Evolutionary conservation across 2,113 vertebrate species (phyloP).

Genomic region (Bubo scandiacus): DNA sequence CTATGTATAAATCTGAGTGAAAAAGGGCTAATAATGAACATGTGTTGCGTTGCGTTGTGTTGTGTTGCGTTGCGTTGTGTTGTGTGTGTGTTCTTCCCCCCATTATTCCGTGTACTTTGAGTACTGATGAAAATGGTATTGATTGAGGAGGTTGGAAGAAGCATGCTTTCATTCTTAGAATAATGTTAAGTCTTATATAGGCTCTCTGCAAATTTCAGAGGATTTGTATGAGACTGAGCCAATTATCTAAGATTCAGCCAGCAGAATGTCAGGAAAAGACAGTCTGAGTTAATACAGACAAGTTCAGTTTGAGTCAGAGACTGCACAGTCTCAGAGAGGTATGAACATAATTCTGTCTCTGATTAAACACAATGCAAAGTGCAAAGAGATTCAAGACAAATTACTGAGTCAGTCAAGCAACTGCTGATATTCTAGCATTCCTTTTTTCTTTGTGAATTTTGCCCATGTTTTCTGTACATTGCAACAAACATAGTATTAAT

Average conservation of each 20-base stretch:
- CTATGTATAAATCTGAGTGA: not conserved
- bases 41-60: not conserved
- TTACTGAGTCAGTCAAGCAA: not conserved
- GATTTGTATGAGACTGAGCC: constrained; percentile 11
- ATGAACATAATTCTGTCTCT: not conserved
- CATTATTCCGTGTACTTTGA: not conserved
- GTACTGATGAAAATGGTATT: not conserved
- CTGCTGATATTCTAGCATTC: not conserved
- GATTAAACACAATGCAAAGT: not conserved
- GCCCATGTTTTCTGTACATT: not conserved
- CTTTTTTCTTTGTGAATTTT: not conserved
- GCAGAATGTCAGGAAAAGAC: not conserved
- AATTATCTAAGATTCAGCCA: constrained; percentile 17
- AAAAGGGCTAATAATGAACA: not conserved
- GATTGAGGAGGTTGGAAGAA: not conserved
- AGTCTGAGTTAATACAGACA: not conserved
- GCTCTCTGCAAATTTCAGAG: not conserved
- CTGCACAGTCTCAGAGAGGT: not conserved
- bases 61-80: too few relatives aligned
- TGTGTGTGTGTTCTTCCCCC: not conserved
- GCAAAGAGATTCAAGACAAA: not conserved
- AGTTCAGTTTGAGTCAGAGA: not conserved
- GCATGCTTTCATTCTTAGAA: not conserved
- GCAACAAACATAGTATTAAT: not conserved
- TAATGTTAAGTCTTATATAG: not conserved